Evolutionary conservation across 2,888 invertebrate genomes (phyloP).

Genomic region (Apotomis turbidana): DNA sequence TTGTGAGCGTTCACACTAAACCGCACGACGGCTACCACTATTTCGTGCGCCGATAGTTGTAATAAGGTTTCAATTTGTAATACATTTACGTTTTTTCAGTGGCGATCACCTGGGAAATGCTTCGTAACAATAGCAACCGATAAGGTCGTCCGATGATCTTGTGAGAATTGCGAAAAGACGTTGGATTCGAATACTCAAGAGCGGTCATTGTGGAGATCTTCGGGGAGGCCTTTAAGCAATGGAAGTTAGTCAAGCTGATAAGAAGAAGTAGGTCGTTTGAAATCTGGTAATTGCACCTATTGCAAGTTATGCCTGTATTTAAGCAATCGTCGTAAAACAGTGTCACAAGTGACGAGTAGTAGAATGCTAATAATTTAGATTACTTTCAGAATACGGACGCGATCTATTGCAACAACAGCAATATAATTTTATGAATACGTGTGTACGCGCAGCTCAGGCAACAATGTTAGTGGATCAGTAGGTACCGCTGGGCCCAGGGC

Average conservation of each 20-base stretch:
- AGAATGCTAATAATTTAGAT: neutral
- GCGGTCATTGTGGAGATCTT: too few relatives aligned
- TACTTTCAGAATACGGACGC: conserved; percentile 1
- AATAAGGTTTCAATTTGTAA: conserved; percentile 46
- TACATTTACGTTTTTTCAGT: too few relatives aligned
- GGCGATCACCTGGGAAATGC: too few relatives aligned
- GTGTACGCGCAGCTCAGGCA: conserved; percentile 57
- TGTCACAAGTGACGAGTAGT: neutral
- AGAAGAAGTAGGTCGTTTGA: conserved; percentile 32
- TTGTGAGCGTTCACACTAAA: conserved; percentile 79
- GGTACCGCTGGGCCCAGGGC: conserved; percentile 43
- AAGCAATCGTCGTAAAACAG: neutral
- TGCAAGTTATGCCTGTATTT: neutral
- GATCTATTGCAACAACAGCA: neutral
- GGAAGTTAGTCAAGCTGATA: too few relatives aligned
- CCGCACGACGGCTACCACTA: conserved; percentile 61
- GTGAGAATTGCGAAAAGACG: too few relatives aligned
- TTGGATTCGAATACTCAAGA: too few relatives aligned
- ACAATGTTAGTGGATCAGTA: conserved; percentile 34
- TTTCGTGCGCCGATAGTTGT: conserved; percentile 72
- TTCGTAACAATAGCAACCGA: too few relatives aligned
- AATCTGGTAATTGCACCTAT: neutral
- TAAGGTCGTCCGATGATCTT: too few relatives aligned
- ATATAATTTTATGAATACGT: conserved; percentile 2
- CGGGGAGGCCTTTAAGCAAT: too few relatives aligned